Percentiles rank a stretch among this genome's conserved stretches.
Evolutionary conservation across 2,888 invertebrate species (phyloP).

Genomic region (Tinea trinotella): DNA sequence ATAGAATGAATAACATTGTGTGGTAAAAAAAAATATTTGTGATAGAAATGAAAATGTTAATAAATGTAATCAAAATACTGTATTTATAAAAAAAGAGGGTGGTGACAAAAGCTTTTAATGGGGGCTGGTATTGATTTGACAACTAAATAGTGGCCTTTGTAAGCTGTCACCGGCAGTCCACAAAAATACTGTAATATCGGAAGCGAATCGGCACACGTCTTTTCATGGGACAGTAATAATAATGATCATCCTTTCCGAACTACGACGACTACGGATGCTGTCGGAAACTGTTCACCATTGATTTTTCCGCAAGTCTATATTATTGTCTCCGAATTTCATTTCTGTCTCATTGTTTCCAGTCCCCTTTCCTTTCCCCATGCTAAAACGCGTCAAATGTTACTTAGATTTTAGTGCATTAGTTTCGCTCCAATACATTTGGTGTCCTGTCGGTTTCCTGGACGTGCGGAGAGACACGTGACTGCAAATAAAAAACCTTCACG

Average conservation of each 20-base stretch:
- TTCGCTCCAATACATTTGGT: slow-evolving; percentile 58
- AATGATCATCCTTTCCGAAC: slow-evolving; percentile 59
- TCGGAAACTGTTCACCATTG: slow-evolving; percentile 63
- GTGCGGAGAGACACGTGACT: slow-evolving; percentile 59
- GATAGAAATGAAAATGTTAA: neutral
- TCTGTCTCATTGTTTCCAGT: slow-evolving; percentile 22
- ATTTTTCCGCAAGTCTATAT: slow-evolving; percentile 64
- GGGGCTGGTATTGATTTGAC: slow-evolving; percentile 31
- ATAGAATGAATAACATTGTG: neutral
- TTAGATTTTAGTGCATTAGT: slow-evolving; percentile 68
- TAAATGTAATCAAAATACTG: neutral
- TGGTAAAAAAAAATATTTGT: too few relatives aligned
- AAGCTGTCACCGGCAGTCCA: slow-evolving; percentile 7
- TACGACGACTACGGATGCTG: slow-evolving; percentile 38
- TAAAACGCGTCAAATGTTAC: slow-evolving; percentile 33
- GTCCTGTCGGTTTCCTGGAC: slow-evolving; percentile 58
- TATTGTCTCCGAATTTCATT: slow-evolving; percentile 17
- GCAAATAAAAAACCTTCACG: slow-evolving; percentile 66
- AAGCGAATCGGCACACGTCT: slow-evolving; percentile 38
- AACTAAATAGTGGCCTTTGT: slow-evolving; percentile 58
- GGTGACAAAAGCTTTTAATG: slow-evolving; percentile 16
- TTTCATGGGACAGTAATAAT: slow-evolving; percentile 54
- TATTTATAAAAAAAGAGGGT: neutral
- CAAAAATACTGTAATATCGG: slow-evolving; percentile 26
- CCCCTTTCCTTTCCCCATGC: slow-evolving; percentile 25